phyloP scores from a whole-genome alignment of 64 coral and sea anemone species.

The Actinia equina region DNA sequence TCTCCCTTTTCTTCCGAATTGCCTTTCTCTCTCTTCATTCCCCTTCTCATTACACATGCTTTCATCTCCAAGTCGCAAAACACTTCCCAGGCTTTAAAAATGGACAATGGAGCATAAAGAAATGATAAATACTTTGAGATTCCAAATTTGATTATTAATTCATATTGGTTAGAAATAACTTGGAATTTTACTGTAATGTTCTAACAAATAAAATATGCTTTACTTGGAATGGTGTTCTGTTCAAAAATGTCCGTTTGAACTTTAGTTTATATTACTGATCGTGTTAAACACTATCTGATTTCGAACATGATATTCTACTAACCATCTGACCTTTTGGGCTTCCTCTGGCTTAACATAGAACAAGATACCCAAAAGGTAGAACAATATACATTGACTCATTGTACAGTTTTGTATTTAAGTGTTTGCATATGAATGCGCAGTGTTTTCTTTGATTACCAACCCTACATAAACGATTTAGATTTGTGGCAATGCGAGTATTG shows the following conservation, averaged over 20 bases:
- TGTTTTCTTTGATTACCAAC: background rate
- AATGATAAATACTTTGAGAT: background rate
- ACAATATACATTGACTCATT: background rate
- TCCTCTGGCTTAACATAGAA: background rate
- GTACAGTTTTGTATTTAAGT: background rate
- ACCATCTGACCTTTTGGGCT: background rate
- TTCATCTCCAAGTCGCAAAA: too few species aligned
- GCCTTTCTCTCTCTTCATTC: too few species aligned
- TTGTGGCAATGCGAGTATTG: background rate
- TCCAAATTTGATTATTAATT: constrained; percentile 1
- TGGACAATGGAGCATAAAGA: background rate
- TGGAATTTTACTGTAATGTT: background rate
- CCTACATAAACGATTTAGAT: background rate
- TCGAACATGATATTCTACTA: background rate
- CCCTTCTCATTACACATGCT: too few species aligned
- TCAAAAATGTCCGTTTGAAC: background rate
- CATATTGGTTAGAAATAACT: constrained; percentile 9
- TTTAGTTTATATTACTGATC: background rate
- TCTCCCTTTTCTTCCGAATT: too few species aligned
- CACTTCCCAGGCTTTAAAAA: too few species aligned
- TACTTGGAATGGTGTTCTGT: background rate
- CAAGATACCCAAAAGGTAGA: background rate
- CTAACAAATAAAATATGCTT: constrained; percentile 10
- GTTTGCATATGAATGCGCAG: background rate
- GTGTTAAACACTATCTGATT: background rate